Evolutionary conservation across 64 coral and sea anemone genomes (phyloP), one percentile per base, ranked within the genome.

Genomic region (Dendronephthya gigantea): DNA sequence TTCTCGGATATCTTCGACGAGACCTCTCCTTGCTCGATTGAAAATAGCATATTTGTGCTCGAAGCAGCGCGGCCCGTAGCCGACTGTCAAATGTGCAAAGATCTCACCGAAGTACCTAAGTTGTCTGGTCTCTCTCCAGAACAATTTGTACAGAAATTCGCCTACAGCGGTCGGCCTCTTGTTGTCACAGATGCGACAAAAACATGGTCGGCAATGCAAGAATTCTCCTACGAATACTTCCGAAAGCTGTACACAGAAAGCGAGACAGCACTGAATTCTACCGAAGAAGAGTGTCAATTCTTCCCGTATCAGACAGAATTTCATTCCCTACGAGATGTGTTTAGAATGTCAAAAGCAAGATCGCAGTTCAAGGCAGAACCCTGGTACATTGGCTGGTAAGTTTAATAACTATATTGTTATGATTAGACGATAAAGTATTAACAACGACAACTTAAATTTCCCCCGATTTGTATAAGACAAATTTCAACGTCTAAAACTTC

Each of bases 321-420:
- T 40, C 49, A 66, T 83, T 88, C 92, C 1, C 70, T 98, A 6
- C 59, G 88, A 13, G 41, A 98, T 34, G 95, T 90, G 5, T 89
- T 98, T 31, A 85, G 87, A 31, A 98, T 98, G 95, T 69, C 95
- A 9, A 93, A 93, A 84, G 92, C 89, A 32, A 84, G 95, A 62
- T 81, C 90, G 2, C 89, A 98, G 56, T 91, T 90, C 66, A 90
- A 90, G 88, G 87, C 41, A 13, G 88, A 93, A 17, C 95, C 95
- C 1, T 98, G 95, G 95, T 98, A 98, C 55, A 89, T 98, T 83
- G 95, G 95, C 8, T 98, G 95, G 95, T 98, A 88, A 90, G 92
- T 92, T 1, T 45, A 4, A 45, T 45, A 6, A 45, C 4, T 45
- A 45, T 45, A 6, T 6, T 45, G 11, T 11, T 6, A 11, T 45